Evolutionary conservation across 2,113 vertebrate genomes (phyloP).

Genomic region (Archilochus colubris): DNA sequence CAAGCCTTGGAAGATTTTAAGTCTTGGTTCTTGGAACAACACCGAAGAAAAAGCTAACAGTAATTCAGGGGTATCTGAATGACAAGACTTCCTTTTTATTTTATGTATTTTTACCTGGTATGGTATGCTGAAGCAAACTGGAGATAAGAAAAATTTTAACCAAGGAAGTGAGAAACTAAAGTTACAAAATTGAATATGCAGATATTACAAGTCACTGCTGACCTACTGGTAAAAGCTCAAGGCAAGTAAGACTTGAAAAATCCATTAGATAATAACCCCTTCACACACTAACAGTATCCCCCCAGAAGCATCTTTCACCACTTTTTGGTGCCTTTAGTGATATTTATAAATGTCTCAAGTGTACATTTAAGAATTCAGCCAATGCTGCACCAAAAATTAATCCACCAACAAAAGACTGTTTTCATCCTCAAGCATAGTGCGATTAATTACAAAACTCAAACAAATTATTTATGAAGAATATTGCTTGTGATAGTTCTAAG

Average conservation of each 20-base stretch:
- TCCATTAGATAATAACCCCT: neutral
- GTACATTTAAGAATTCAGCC: neutral
- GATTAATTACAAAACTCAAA: neutral
- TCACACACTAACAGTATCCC: neutral
- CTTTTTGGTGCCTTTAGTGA: neutral
- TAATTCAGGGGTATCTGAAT: neutral
- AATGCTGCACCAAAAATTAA: neutral
- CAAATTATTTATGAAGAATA: constrained; percentile 9
- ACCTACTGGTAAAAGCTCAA: neutral
- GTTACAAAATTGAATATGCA: too few species aligned
- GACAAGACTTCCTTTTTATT: neutral
- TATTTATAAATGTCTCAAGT: neutral
- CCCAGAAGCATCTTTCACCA: neutral
- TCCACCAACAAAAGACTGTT: neutral
- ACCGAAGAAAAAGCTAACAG: neutral
- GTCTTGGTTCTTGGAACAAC: neutral
- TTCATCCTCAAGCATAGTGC: neutral
- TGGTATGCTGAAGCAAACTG: neutral
- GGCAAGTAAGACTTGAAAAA: neutral
- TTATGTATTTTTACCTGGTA: neutral
- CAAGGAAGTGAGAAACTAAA: too few species aligned
- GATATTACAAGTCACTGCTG: too few species aligned
- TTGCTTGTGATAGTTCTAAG: neutral
- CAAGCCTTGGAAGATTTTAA: neutral
- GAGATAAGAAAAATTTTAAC: neutral